Evolutionary conservation across 2,797 vertebrate species (phyloP).

Genomic region (Danio tinwini): DNA sequence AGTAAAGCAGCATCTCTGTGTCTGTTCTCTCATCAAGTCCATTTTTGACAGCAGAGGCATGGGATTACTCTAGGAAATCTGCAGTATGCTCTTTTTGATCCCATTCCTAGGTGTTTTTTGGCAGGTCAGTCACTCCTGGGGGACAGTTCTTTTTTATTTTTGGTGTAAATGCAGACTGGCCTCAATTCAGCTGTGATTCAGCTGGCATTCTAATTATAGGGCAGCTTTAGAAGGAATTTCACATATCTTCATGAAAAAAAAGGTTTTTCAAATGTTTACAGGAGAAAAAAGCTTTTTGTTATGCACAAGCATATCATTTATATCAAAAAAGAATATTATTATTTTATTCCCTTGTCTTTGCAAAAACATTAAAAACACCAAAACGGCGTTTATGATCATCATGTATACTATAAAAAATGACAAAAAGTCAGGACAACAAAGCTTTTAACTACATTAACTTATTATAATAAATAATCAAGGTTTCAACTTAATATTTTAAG

Average conservation of each 20-base stretch:
- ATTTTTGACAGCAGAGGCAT: background rate
- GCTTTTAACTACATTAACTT: too few species aligned
- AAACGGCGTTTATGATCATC: too few species aligned
- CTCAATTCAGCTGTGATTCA: background rate
- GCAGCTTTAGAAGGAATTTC: background rate
- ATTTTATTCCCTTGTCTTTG: too few species aligned
- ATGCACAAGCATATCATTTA: too few species aligned
- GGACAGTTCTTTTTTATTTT: background rate
- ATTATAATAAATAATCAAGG: too few species aligned
- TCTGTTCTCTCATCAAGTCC: background rate
- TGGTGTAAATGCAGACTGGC: background rate
- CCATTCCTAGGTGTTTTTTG: background rate
- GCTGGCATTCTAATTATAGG: slow-evolving; percentile 1
- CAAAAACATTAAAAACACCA: too few species aligned
- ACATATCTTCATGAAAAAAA: background rate
- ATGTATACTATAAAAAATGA: too few species aligned
- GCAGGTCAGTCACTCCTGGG: background rate
- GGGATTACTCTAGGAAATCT: background rate
- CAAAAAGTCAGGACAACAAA: too few species aligned
- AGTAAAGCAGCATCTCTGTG: background rate
- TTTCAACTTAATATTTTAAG: too few species aligned
- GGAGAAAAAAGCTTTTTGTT: too few species aligned
- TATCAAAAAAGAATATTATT: too few species aligned
- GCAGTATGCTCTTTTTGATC: background rate
- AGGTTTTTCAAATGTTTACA: too few species aligned